phyloP scores from a whole-genome alignment of 2,888 invertebrate genomes.

The Pammene aurita region DNA sequence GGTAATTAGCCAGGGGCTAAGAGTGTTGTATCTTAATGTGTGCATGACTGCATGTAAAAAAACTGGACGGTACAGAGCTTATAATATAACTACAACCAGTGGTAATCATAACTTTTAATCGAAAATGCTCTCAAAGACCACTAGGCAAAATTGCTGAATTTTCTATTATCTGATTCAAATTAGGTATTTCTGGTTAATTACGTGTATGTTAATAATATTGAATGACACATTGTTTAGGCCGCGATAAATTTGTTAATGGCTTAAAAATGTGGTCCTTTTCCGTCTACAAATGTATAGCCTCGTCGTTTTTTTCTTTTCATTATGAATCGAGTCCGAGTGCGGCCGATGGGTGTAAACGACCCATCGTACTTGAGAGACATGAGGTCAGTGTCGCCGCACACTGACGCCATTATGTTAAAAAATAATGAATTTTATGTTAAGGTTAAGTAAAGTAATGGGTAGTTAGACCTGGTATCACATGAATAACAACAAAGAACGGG shows the following conservation, averaged over 20 bases:
- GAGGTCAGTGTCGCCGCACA: slow-evolving; percentile 69
- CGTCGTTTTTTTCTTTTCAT: slow-evolving; percentile 34
- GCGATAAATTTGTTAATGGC: slow-evolving; percentile 16
- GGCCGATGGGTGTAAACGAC: slow-evolving; percentile 58
- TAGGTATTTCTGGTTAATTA: not conserved
- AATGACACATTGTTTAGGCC: slow-evolving; percentile 3
- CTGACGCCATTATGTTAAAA: slow-evolving; percentile 67
- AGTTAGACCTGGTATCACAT: slow-evolving; percentile 15
- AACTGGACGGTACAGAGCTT: too few relatives aligned
- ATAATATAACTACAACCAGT: too few relatives aligned
- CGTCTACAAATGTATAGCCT: slow-evolving; percentile 24
- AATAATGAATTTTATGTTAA: slow-evolving; percentile 52
- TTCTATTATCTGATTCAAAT: not conserved
- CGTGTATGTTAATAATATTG: not conserved
- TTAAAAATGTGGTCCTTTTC: slow-evolving; percentile 29
- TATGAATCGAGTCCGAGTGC: slow-evolving; percentile 40
- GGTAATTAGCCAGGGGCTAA: too few relatives aligned
- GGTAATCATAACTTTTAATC: too few relatives aligned
- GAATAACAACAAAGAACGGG: slow-evolving; percentile 12
- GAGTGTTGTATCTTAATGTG: too few relatives aligned
- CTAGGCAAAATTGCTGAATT: not conserved
- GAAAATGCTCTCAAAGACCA: not conserved
- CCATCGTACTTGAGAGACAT: slow-evolving; percentile 69
- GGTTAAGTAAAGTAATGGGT: slow-evolving; percentile 20
- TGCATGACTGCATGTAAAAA: too few relatives aligned